A percentile compares a stretch with the other conserved stretches of the same genome.
Evolutionary conservation across 2,113 vertebrate species (phyloP).

Genomic region (Capreolus pygargus): DNA sequence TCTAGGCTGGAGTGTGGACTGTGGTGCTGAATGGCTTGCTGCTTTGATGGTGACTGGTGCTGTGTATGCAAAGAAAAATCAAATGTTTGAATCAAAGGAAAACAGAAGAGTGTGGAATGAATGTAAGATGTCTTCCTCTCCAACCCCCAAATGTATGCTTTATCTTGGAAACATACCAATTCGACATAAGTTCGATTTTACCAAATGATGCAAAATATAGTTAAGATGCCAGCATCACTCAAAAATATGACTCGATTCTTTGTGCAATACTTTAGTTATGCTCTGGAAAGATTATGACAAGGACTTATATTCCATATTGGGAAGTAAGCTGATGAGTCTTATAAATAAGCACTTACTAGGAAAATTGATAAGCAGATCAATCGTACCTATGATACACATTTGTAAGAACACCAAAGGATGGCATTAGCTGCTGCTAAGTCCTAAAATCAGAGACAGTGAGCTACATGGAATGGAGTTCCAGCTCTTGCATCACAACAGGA

Average conservation of each 20-base stretch:
- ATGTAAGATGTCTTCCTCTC: neutral
- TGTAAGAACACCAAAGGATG: neutral
- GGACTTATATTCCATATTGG: neutral
- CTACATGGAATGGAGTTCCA: too few species aligned
- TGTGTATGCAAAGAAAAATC: neutral
- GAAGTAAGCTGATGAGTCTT: neutral
- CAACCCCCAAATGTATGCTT: neutral
- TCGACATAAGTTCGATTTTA: neutral
- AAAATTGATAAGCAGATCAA: neutral
- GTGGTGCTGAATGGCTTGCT: neutral
- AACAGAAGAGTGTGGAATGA: neutral
- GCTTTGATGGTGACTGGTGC: neutral
- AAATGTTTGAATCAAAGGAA: neutral
- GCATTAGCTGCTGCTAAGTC: neutral
- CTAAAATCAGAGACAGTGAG: neutral
- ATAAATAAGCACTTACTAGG: neutral
- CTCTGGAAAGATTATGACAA: neutral
- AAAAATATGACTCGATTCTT: neutral
- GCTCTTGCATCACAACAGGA: accelerated
- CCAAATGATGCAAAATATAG: neutral
- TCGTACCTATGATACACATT: neutral
- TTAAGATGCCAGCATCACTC: neutral
- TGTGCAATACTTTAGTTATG: neutral
- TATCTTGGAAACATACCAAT: neutral
- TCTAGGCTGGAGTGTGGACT: neutral